Base-by-base conservation (phyloP, 2,797 vertebrate species). In the Brachyrhaphis roseni region DNA sequence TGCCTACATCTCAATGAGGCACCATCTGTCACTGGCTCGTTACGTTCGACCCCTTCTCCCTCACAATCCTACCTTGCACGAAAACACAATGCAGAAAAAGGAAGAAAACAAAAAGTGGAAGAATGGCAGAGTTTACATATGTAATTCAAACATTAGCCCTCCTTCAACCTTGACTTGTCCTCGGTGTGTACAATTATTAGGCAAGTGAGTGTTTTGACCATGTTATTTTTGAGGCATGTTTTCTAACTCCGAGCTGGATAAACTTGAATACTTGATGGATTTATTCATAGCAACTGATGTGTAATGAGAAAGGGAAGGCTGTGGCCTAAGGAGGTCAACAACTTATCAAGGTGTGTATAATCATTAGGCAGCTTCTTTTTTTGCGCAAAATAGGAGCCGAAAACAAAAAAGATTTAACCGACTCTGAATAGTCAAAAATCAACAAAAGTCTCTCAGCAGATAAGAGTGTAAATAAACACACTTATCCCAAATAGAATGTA, bases 11-110 rank as follows among this genome's bases (percentile, higher is more conserved):
- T 90, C 82, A 84, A 83, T 83, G 75, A 91, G 80, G 76, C 75
- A 11, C 85, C 87, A 90, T 94, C 91, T 90, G 87, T 94, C 91
- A 88, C 7, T 10, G 49, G 79, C 87, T 90, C 23, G 47, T 92
- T 91, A 90, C 78, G 72, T 78, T 86, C 80, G 74, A 68, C 72
- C 79, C 70, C 77, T 83, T 70, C 85, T 82, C 75, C 74, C 72
- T 88, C 77, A 74, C 79, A 74, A 28, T 75, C 51, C 76, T 74
- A 39, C 55, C 47, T 80, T 66, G 72, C 75, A 77, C 49, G 18
- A 74, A 68, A 84, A 74, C 59, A 26, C 78, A 66, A 12, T 28
- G 8, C 53, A 72, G 49, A 28, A 46, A 28, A 41, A 8, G 51
- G 34, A 34, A 34, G 2, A 34, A 39, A 23, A 41, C 18, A 8